Conservation (phyloP, 1,140 invertebrate species). For the Nixonia krombeini region DNA sequence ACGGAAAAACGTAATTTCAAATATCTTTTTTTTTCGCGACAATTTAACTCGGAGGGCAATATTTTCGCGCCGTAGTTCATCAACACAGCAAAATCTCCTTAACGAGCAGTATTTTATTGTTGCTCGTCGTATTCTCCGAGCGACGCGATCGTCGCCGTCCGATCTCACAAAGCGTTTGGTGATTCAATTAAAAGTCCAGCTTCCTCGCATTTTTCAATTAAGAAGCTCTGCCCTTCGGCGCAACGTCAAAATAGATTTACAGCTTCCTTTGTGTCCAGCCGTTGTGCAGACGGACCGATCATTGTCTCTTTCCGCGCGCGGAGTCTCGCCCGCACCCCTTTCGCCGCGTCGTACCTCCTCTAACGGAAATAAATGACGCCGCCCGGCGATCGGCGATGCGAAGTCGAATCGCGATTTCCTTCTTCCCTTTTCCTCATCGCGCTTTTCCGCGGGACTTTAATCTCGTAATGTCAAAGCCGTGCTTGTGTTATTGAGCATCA, state of each 20-base stretch:
- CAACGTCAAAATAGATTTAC: slow-evolving; percentile 19
- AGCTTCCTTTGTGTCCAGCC: slow-evolving; percentile 25
- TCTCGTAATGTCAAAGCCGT: slow-evolving; percentile 70
- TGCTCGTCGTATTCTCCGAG: no score
- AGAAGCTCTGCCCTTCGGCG: slow-evolving; percentile 31
- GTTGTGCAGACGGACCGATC: slow-evolving; percentile 15
- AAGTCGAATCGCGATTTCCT: slow-evolving; percentile 38
- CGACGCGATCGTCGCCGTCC: no score
- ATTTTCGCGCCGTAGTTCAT: no score
- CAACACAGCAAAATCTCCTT: no score
- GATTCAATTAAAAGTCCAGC: slow-evolving; percentile 44
- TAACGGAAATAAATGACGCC: slow-evolving; percentile 57
- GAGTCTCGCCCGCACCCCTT: no score
- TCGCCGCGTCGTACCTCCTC: slow-evolving; percentile 42
- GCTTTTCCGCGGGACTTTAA: slow-evolving; percentile 63
- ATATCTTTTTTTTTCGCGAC: no score
- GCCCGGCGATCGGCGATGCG: slow-evolving; percentile 32
- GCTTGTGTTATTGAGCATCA: slow-evolving; percentile 63
- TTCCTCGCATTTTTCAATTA: slow-evolving; percentile 31
- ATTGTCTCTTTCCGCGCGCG: slow-evolving; percentile 11
- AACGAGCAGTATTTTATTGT: no score
- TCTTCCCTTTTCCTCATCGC: slow-evolving; percentile 38
- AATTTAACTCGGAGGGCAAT: no score
- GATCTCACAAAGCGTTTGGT: slow-evolving; percentile 37
- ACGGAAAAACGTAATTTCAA: no score